These are phyloP conservation scores for Channa striata DNA, from an alignment of 2,797 vertebrate genomes.

Conservation along the genomic window DNA sequence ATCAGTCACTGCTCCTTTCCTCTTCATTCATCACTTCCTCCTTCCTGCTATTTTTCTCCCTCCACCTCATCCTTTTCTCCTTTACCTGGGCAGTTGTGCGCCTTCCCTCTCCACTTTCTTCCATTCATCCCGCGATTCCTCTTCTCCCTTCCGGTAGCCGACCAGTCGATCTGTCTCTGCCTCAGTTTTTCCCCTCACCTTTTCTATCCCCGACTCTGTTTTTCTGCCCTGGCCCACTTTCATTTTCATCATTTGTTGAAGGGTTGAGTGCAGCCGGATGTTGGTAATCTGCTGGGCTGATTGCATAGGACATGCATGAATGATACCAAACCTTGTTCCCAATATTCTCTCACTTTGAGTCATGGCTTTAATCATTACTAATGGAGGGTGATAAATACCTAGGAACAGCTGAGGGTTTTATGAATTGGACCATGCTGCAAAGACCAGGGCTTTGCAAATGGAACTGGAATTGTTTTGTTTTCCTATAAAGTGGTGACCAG, in stretches of 20 bases:
- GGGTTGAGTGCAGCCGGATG: slow-evolving; percentile 62
- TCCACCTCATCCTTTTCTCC: slow-evolving; percentile 58
- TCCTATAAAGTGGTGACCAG: not conserved
- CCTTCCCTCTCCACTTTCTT: slow-evolving; percentile 30
- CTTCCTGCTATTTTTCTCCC: slow-evolving; percentile 49
- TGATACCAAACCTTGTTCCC: slow-evolving; percentile 66
- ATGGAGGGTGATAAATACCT: slow-evolving; percentile 75
- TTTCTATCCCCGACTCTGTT: not conserved
- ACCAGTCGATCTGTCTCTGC: slow-evolving; percentile 48
- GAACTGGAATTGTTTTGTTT: slow-evolving; percentile 32
- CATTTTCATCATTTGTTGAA: slow-evolving; percentile 62
- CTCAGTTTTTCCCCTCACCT: slow-evolving; percentile 29
- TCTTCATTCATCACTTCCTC: slow-evolving; percentile 81
- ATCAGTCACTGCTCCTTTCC: slow-evolving; percentile 79
- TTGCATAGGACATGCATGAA: slow-evolving; percentile 70
- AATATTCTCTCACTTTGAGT: slow-evolving; percentile 64
- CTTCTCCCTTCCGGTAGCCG: slow-evolving; percentile 25
- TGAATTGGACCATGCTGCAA: slow-evolving; percentile 41
- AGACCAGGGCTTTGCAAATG: slow-evolving; percentile 13
- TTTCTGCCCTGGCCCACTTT: not conserved
- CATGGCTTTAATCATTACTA: slow-evolving; percentile 73
- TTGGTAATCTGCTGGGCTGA: slow-evolving; percentile 69
- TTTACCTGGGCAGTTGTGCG: slow-evolving; percentile 34
- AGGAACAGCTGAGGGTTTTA: slow-evolving; percentile 55
- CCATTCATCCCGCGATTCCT: slow-evolving; percentile 21